phyloP scores from a whole-genome alignment of 2,888 invertebrate species.

The Stegophylla sp. region DNA sequence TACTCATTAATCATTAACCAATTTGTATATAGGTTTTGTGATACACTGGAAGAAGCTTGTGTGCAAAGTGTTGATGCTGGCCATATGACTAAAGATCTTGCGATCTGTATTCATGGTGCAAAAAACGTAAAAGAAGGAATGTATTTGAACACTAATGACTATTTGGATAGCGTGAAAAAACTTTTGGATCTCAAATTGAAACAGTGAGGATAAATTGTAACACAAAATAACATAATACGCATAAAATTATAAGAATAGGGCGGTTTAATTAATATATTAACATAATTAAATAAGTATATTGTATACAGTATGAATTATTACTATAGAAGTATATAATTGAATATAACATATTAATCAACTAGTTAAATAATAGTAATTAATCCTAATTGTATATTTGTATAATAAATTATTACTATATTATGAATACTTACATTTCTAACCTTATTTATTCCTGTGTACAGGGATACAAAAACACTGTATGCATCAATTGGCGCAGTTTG shows the following conservation, averaged over 20 bases:
- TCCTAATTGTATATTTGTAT: too few relatives aligned
- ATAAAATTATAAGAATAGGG: not conserved
- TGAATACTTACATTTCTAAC: slow-evolving; percentile 18
- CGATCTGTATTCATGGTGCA: slow-evolving; percentile 83
- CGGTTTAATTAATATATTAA: too few relatives aligned
- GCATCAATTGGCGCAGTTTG: slow-evolving; percentile 52
- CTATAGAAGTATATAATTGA: too few relatives aligned
- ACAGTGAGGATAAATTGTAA: slow-evolving; percentile 52
- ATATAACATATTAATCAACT: too few relatives aligned
- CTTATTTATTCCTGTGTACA: slow-evolving; percentile 31
- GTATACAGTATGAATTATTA: too few relatives aligned
- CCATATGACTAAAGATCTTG: slow-evolving; percentile 88
- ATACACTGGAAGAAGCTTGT: slow-evolving; percentile 80
- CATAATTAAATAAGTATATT: too few relatives aligned
- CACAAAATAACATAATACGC: not conserved
- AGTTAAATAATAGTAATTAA: too few relatives aligned
- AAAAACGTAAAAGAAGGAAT: slow-evolving; percentile 81
- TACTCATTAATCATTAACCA: not conserved
- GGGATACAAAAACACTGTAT: slow-evolving; percentile 53
- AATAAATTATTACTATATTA: not conserved
- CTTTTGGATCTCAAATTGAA: slow-evolving; percentile 70
- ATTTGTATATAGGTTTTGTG: slow-evolving; percentile 69
- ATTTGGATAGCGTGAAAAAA: slow-evolving; percentile 80
- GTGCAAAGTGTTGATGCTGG: slow-evolving; percentile 83
- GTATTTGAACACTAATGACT: slow-evolving; percentile 82